phyloP scores from a whole-genome alignment of 2,113 vertebrate genomes.

The Chlamydotis undulata region DNA sequence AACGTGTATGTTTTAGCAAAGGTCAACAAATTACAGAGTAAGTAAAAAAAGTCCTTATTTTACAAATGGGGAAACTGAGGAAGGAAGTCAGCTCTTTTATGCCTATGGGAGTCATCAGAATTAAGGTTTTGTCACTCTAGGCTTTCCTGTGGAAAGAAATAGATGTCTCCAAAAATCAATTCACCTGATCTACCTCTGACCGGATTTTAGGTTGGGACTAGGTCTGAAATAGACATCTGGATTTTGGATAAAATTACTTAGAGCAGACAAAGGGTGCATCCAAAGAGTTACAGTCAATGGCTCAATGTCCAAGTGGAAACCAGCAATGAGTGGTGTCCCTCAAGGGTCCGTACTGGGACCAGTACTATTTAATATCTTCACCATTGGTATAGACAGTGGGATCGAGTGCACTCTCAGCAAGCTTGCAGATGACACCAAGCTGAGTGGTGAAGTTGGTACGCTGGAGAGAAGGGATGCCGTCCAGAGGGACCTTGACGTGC shows the following conservation, averaged over 20 bases:
- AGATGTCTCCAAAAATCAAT: neutral
- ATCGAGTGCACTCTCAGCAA: neutral
- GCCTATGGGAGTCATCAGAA: neutral
- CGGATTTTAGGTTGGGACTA: neutral
- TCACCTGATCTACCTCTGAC: neutral
- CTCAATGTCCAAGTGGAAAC: neutral
- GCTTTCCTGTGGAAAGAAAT: neutral
- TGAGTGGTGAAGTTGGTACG: too few relatives aligned
- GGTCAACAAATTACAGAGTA: neutral
- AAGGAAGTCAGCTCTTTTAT: neutral
- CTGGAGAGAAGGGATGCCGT: too few relatives aligned
- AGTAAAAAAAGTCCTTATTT: neutral
- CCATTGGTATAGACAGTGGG: neutral
- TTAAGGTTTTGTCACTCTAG: neutral
- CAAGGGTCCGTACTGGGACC: neutral
- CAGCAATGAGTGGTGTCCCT: neutral
- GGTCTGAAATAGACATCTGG: neutral
- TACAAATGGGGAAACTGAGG: neutral
- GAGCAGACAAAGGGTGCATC: fast-evolving
- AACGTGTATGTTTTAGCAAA: neutral
- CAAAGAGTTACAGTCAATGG: neutral
- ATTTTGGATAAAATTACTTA: neutral
- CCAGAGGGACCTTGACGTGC: too few relatives aligned
- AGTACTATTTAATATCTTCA: neutral
- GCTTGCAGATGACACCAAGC: neutral